Evolutionary conservation across 1,140 invertebrate species (phyloP).

Genomic region (Calosoma granatense): DNA sequence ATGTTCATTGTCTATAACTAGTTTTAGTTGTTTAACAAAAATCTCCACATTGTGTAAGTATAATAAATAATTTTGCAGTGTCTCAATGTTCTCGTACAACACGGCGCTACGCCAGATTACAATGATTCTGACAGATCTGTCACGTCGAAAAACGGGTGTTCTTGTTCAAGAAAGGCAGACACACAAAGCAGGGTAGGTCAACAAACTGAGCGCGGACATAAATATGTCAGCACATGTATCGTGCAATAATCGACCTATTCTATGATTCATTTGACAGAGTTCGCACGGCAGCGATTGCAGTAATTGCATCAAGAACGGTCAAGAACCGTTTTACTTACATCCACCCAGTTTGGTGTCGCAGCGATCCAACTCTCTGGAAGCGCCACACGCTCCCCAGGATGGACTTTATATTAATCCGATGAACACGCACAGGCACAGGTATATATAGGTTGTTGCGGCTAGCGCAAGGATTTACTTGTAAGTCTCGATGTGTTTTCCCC

Average conservation of each 20-base stretch:
- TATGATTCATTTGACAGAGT: constrained; percentile 19
- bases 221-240: neutral
- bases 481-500: constrained; percentile 13
- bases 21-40: too few species aligned
- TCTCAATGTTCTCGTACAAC: constrained; percentile 63
- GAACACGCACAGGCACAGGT: constrained; percentile 38
- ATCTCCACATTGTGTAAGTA: neutral
- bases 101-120: constrained; percentile 55
- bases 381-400: constrained; percentile 51
- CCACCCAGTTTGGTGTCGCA: constrained; percentile 37
- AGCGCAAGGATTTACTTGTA: neutral
- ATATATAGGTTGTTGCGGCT: constrained; percentile 1
- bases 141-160: constrained; percentile 19
- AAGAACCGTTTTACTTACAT: constrained; percentile 64
- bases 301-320: constrained; percentile 32
- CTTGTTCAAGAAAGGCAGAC: constrained; percentile 25
- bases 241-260: constrained; percentile 7
- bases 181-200: constrained; percentile 24
- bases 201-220: neutral
- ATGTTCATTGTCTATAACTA: too few species aligned
- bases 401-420: constrained; percentile 74
- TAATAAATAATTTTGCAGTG: constrained; percentile 42
- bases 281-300: constrained; percentile 27
- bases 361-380: constrained; percentile 31
- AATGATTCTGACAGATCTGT: constrained; percentile 24